A percentile compares a stretch with the other conserved stretches of the same genome.
Evolutionary conservation across 2,888 invertebrate species (phyloP).

Genomic region (Oligia strigilis): DNA sequence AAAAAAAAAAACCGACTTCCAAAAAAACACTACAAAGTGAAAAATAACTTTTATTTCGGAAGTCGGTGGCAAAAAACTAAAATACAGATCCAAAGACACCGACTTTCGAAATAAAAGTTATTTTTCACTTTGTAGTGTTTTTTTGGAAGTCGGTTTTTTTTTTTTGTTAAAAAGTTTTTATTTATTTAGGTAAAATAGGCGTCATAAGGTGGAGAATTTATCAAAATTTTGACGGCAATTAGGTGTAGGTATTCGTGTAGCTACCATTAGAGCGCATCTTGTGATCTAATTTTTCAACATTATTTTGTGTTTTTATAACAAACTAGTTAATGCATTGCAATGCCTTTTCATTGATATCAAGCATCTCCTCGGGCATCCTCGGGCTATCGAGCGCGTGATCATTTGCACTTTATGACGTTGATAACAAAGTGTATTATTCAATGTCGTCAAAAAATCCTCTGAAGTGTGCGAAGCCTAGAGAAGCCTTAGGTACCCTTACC

Average conservation of each 20-base stretch:
- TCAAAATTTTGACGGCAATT: neutral
- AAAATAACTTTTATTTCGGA: no score
- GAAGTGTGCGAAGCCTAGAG: neutral
- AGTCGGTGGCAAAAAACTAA: no score
- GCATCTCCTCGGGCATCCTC: neutral
- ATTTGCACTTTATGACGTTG: constrained; percentile 10
- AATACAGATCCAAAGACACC: no score
- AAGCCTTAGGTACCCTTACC: neutral
- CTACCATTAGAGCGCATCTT: neutral
- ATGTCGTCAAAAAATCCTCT: neutral
- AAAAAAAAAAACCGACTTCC: no score
- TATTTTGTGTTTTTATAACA: neutral
- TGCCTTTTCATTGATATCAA: neutral
- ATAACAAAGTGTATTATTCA: constrained; percentile 34
- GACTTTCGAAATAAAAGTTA: no score
- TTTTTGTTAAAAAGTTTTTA: no score
- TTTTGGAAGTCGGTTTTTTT: no score
- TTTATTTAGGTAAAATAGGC: neutral
- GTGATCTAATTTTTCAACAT: neutral
- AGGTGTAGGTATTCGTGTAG: no score
- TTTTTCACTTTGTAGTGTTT: no score
- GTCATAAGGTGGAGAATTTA: neutral
- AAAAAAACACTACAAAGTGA: no score
- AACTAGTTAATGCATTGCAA: neutral
- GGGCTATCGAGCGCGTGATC: neutral